Base-by-base conservation (phyloP, 2,113 vertebrate species). In the Antigone vipio region DNA sequence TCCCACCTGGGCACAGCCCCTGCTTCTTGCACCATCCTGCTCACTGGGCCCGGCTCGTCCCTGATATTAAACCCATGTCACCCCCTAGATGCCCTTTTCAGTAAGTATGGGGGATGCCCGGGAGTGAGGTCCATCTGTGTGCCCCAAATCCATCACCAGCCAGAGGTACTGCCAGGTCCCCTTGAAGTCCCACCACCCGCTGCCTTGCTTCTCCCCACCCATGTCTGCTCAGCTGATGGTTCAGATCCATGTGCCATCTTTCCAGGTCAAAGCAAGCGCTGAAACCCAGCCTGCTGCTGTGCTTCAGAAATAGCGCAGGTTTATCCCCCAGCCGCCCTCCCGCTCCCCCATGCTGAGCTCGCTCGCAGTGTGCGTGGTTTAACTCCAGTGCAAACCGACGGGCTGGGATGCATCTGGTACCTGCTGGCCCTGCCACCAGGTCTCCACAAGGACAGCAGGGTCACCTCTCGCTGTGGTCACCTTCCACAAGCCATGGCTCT, bases 361-460 rank as follows among this genome's bases (percentile, higher is more conserved):
- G 3, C 40, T 24, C 3, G 0, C n/a, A 16, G 40, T 4, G 0
- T 11, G 26, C 0, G 5, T 20, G 49, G 32, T 21, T 35, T 29
- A 21, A n/a, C n/a, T 35, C 53, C 0, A 18, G 55, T 60, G 55
- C 47, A 30, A n/a, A 53, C 26, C 3, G 1, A 32, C 0, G 19
- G 55, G 49, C 35, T 23, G 44, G 91, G 77, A 20, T 23, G 35
- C 10, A 9, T 8, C 56, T 26, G 35, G 64, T 58, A 34, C 56
- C 63, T 38, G 60, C 38, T 52, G 32, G 73, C 15, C n/a, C 66
- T 34, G 32, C 69, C 38, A 62, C 53, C 17, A 34, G 27, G 15
- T 55, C 40, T 21, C 40, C 0, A 0, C 15, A 17, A 69, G 49
- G 56, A 17, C 42, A 32, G 60, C 0, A 8, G 29, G 35, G 53